These are phyloP conservation scores for Zonotrichia leucophrys DNA, from an alignment of 2,113 vertebrate species.

Conservation along the genomic window DNA sequence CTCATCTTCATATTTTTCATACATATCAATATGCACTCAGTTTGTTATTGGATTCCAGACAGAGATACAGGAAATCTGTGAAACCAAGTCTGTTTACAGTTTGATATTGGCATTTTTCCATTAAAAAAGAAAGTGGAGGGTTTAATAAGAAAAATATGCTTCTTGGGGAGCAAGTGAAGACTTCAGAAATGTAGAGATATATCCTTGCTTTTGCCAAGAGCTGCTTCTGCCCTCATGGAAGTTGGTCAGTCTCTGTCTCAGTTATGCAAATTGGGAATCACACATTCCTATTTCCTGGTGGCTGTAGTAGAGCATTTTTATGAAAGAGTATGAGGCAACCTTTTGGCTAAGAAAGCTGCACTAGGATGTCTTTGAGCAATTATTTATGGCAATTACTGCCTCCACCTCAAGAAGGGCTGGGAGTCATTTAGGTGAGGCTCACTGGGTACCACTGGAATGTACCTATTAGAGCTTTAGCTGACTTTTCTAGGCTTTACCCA, in stretches of 20 bases:
- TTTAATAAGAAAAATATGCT: neutral
- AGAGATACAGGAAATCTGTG: neutral
- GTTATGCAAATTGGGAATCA: neutral
- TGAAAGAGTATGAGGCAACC: neutral
- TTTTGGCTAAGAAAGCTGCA: neutral
- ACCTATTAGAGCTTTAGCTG: neutral
- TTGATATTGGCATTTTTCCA: constrained; percentile 14
- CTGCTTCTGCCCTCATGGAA: neutral
- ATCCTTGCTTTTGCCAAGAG: neutral
- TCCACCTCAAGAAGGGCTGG: neutral
- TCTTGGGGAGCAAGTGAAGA: neutral
- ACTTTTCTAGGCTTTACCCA: neutral
- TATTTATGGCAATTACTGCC: neutral
- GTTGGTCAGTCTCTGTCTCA: neutral
- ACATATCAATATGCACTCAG: neutral
- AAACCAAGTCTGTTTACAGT: neutral
- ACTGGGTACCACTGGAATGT: neutral
- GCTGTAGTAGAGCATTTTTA: neutral
- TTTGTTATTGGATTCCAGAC: neutral
- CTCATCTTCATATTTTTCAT: neutral
- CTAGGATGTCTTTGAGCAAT: neutral
- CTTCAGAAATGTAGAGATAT: neutral
- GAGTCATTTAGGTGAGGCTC: neutral
- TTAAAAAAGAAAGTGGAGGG: neutral
- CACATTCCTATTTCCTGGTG: neutral